Conservation (phyloP, 2,888 invertebrate species). For the Cryptophagus acutangulus region DNA sequence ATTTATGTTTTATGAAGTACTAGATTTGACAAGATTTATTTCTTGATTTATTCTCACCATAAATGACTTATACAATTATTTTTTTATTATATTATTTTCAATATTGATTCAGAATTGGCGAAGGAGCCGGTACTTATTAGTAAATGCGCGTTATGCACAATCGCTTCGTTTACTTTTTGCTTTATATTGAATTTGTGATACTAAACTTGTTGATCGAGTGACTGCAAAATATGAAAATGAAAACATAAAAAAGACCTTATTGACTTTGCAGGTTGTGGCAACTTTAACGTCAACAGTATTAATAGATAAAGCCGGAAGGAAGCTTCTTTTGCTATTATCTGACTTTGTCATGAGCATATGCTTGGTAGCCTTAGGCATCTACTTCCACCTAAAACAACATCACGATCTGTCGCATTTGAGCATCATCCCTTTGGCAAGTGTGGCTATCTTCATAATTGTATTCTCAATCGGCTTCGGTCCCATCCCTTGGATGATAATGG, state of each 20-base stretch:
- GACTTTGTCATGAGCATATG: constrained; percentile 55
- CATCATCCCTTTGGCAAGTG: constrained; percentile 29
- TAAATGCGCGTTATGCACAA: neutral
- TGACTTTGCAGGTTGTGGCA: constrained; percentile 52
- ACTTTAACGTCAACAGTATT: constrained; percentile 56
- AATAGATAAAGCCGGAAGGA: constrained; percentile 58
- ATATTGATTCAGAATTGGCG: too few relatives aligned
- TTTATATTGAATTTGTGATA: too few relatives aligned
- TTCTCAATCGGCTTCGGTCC: constrained; percentile 67
- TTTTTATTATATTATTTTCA: too few relatives aligned
- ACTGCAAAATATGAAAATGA: constrained; percentile 11
- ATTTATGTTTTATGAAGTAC: too few relatives aligned
- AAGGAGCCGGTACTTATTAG: too few relatives aligned
- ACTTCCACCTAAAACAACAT: constrained; percentile 43
- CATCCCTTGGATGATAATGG: constrained; percentile 66
- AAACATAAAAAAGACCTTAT: constrained; percentile 11
- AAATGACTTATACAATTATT: too few relatives aligned
- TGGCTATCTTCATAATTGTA: constrained; percentile 31
- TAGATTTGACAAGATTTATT: too few relatives aligned
- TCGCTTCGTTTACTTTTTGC: neutral
- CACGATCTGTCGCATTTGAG: constrained; percentile 30
- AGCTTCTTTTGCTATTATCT: constrained; percentile 59
- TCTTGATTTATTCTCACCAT: too few relatives aligned
- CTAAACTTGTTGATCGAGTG: neutral
- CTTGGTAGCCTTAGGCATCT: constrained; percentile 46